Evolutionary conservation across 1,140 invertebrate species (phyloP), one percentile per base, ranked within the genome.

Genomic region (Heliconius hermathena): DNA sequence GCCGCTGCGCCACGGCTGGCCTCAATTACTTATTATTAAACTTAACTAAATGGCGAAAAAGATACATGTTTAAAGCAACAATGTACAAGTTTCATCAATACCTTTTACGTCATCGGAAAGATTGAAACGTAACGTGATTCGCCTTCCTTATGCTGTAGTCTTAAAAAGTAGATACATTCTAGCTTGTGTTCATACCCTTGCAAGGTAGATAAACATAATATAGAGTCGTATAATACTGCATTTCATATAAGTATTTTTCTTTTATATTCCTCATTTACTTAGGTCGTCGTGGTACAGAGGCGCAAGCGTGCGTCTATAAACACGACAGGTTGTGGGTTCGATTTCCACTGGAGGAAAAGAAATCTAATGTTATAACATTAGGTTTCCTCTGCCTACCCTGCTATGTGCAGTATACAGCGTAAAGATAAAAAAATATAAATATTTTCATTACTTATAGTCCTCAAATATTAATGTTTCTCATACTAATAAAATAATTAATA

Each of bases 91-190:
- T 66, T 66, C 60, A 66, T 66, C 60, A 66, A 16, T 16, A 66
- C 22, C 2, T 66, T 66, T 66, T 22, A 57, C n/a, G 22, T 66
- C 26, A 66, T 29, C 11, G 22, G 11, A 16, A 29, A 66, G 60
- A 66, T 66, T 66, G 60, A 66, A 66, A 29, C 11, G 13, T 66
- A 29, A 66, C 60, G 26, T 66, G 60, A 66, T 66, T 66, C 13
- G 60, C 26, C 60, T 66, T 66, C 22, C 60, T 66, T 29, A 66
- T 66, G 60, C 60, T 66, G 60, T 9, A 66, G 60, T 66, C 29
- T 66, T 66, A 66, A 29, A 66, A 66, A 66, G 13, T 66, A 66
- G 22, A 66, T 66, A 29, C 60, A 66, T 16, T 66, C 26, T 66
- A 66, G 60, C 60, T 66, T 66, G 13, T 16, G 9, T 29, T 66